Conservation (phyloP, 2,888 invertebrate genomes). For the Polia nebulosa region DNA sequence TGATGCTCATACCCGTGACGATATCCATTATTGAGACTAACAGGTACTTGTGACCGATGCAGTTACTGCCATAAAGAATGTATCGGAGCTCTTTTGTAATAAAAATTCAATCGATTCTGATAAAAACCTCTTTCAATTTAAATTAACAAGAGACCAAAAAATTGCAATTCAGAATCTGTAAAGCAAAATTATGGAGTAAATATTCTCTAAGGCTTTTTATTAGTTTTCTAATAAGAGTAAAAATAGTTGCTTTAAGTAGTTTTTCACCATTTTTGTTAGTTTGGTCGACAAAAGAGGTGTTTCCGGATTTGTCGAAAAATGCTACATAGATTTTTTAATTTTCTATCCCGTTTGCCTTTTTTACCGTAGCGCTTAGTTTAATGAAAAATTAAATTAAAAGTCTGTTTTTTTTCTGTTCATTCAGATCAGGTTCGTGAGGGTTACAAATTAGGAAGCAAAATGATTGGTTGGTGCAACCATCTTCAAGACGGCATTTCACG, state of each 20-base stretch:
- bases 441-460: not conserved
- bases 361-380: not conserved
- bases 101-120: constrained; percentile 41
- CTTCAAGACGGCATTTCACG: not conserved
- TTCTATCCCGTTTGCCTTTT: not conserved
- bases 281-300: constrained; percentile 5
- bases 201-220: constrained; percentile 15
- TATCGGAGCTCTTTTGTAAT: constrained; percentile 24
- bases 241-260: constrained; percentile 15
- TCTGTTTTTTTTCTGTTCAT: not conserved
- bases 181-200: constrained; percentile 14
- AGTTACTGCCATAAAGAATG: constrained; percentile 17
- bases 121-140: constrained; percentile 56
- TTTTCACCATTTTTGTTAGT: constrained; percentile 27
- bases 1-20: constrained; percentile 44
- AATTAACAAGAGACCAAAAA: constrained; percentile 38
- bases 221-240: constrained; percentile 31
- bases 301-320: not conserved
- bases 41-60: constrained; percentile 10
- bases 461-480: not conserved
- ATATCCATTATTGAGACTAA: constrained; percentile 17
- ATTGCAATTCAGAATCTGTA: constrained; percentile 17
- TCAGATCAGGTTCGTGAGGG: not conserved
- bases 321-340: not conserved
- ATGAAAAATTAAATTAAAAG: not conserved